Conservation (phyloP, 2,888 invertebrate genomes). For the Camponotus fellah region DNA sequence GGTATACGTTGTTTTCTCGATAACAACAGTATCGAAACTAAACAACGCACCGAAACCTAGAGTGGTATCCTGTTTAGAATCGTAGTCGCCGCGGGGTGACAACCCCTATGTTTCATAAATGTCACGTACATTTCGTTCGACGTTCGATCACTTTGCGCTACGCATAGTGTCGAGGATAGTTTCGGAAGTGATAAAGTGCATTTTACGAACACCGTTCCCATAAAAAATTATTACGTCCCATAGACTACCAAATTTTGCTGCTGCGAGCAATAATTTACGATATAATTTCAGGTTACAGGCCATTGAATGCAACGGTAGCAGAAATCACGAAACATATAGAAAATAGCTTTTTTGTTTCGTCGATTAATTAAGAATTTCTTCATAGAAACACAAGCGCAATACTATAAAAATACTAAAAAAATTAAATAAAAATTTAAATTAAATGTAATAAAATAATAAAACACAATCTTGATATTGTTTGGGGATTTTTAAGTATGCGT, state of each 20-base stretch:
- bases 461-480: not conserved
- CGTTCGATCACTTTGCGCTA: not conserved
- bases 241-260: slow-evolving; percentile 26
- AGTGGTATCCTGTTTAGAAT: slow-evolving; percentile 13
- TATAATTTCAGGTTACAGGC: not conserved
- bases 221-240: slow-evolving; percentile 21
- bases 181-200: slow-evolving; percentile 32
- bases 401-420: not conserved
- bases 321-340: not conserved
- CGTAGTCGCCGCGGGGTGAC: not conserved
- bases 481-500: not conserved
- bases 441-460: not conserved
- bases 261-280: slow-evolving; percentile 10
- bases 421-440: not conserved
- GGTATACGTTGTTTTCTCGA: not conserved
- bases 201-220: slow-evolving; percentile 25
- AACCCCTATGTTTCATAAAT: not conserved
- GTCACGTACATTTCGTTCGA: not conserved
- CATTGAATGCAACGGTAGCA: no score
- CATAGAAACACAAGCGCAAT: not conserved
- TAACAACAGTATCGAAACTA: slow-evolving; percentile 16
- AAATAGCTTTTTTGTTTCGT: not conserved
- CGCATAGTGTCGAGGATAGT: slow-evolving; percentile 9
- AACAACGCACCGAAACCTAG: slow-evolving; percentile 32
- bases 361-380: slow-evolving; percentile 13